Evolutionary conservation across 2,113 vertebrate species (phyloP).

Genomic region (Chlorodrepanis virens): DNA sequence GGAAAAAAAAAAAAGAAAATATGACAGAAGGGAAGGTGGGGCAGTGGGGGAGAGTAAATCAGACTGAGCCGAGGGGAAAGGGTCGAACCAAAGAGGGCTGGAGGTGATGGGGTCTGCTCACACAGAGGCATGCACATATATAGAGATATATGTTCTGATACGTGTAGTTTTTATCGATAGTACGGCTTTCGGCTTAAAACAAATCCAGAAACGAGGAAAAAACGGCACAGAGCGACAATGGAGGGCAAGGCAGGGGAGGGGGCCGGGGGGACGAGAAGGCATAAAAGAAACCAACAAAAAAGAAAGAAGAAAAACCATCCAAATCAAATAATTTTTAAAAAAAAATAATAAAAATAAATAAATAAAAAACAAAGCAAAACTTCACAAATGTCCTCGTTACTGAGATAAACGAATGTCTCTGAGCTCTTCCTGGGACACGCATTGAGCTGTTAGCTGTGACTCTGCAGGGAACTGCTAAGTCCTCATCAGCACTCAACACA

Average conservation of each 20-base stretch:
- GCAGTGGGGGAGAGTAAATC: not conserved
- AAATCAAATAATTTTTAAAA: not conserved
- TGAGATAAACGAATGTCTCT: slow-evolving; percentile 89
- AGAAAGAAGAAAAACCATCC: slow-evolving; percentile 65
- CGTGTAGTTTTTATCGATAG: not conserved
- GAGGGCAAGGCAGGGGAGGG: slow-evolving; percentile 62
- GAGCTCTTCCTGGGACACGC: slow-evolving; percentile 87
- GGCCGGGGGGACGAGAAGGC: slow-evolving; percentile 36
- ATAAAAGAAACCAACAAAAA: slow-evolving; percentile 56
- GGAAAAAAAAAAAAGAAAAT: not conserved
- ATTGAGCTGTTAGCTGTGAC: slow-evolving; percentile 83
- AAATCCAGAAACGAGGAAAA: slow-evolving; percentile 37
- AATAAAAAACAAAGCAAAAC: slow-evolving; percentile 72
- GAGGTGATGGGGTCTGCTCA: slow-evolving; percentile 2
- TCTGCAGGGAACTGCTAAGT: slow-evolving; percentile 93
- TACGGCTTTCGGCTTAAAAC: not conserved
- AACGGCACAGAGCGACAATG: slow-evolving; percentile 39
- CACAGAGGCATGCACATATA: slow-evolving; percentile 42
- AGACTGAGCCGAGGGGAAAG: not conserved
- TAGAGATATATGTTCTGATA: not conserved
- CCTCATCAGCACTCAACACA: slow-evolving; percentile 93
- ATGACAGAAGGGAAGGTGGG: not conserved
- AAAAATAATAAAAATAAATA: not conserved
- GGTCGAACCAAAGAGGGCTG: not conserved
- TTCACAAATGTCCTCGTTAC: slow-evolving; percentile 97